phyloP scores from a whole-genome alignment of 2,797 vertebrate species.

The Smutsia temminckii region DNA sequence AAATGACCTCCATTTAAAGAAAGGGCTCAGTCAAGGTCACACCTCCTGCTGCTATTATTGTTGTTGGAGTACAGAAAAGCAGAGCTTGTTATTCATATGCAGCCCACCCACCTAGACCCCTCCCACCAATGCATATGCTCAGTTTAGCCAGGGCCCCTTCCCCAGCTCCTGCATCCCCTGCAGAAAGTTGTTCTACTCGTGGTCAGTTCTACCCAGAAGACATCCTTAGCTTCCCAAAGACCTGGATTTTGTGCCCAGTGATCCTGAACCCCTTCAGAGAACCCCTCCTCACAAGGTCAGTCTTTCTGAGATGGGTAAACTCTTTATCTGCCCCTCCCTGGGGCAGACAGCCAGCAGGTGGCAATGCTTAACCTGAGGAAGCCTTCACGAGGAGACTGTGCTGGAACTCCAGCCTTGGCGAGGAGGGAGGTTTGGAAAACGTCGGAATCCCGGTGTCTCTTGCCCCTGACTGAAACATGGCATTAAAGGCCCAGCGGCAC shows the following conservation, averaged over 20 bases:
- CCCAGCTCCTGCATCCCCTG: neutral
- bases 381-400: neutral
- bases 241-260: neutral
- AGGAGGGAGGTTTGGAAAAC: fast-evolving
- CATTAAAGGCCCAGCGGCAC: no score
- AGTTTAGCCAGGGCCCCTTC: no score
- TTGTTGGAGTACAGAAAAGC: neutral
- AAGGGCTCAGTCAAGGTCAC: neutral
- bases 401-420: fast-evolving
- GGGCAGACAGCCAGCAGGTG: neutral
- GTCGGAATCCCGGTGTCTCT: neutral
- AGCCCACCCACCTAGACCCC: no score
- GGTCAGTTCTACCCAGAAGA: neutral
- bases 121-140: neutral
- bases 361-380: neutral
- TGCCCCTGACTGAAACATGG: neutral
- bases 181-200: neutral
- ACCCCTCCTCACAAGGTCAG: neutral
- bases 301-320: neutral
- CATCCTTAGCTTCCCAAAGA: neutral
- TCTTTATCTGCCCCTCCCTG: neutral
- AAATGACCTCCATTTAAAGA: neutral
- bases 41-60: fast-evolving
- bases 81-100: neutral
- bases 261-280: neutral